Conservation (phyloP, 2,888 invertebrate genomes). For the Plagodis dolabraria region DNA sequence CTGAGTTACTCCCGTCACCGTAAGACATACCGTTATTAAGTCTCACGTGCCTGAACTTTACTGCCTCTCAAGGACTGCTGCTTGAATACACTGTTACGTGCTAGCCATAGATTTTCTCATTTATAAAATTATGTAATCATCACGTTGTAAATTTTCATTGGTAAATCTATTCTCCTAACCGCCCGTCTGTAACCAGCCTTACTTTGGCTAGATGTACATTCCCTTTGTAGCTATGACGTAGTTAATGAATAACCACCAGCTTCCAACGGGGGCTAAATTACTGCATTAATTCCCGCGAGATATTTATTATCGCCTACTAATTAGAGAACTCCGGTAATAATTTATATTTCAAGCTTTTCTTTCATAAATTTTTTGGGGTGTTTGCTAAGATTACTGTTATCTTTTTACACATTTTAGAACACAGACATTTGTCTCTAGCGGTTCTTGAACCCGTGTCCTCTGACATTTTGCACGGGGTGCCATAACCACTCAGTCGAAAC, state of each 20-base stretch:
- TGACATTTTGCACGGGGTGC: too few relatives aligned
- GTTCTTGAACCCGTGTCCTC: too few relatives aligned
- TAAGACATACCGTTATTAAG: too few relatives aligned
- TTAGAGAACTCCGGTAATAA: conserved; percentile 45
- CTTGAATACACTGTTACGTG: too few relatives aligned
- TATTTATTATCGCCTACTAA: conserved; percentile 59
- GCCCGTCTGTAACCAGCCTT: conserved; percentile 16
- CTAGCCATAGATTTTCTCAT: too few relatives aligned
- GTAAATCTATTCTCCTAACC: neutral
- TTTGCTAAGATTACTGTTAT: conserved; percentile 10
- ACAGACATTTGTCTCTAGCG: too few relatives aligned
- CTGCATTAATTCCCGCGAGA: conserved; percentile 56
- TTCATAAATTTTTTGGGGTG: conserved; percentile 30
- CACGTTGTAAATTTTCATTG: neutral
- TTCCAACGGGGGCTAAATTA: conserved; percentile 49
- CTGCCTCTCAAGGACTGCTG: too few relatives aligned
- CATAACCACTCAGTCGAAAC: too few relatives aligned
- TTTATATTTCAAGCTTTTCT: conserved; percentile 37
- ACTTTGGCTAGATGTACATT: conserved; percentile 21
- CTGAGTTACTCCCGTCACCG: too few relatives aligned
- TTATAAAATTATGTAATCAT: neutral
- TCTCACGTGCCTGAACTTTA: too few relatives aligned
- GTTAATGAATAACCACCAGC: conserved; percentile 54
- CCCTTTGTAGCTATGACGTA: conserved; percentile 47
- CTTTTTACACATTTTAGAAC: too few relatives aligned